These are phyloP conservation scores for Camelus bactrianus DNA, from an alignment of 2,113 vertebrate species.

Conservation along the genomic window DNA sequence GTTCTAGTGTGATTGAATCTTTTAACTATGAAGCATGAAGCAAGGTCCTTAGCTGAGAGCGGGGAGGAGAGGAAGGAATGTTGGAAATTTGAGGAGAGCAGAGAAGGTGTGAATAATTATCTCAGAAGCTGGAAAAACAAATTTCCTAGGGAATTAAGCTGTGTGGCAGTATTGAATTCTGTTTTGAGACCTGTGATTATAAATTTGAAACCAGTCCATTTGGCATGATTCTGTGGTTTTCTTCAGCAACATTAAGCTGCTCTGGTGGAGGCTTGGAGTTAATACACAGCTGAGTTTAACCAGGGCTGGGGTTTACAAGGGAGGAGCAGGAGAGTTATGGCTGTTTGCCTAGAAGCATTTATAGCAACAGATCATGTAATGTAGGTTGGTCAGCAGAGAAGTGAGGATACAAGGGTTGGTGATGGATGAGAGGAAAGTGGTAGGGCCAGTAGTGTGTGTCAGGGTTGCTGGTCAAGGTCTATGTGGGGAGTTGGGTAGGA, in stretches of 20 bases:
- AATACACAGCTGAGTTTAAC: not conserved
- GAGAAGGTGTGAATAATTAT: slow-evolving; percentile 60
- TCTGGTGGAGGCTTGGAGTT: not conserved
- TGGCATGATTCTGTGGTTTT: slow-evolving; percentile 27
- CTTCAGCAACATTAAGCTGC: slow-evolving; percentile 20
- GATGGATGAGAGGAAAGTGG: not conserved
- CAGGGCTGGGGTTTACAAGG: not conserved
- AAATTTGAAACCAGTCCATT: slow-evolving; percentile 37
- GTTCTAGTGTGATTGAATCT: not conserved
- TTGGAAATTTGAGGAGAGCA: slow-evolving; percentile 28
- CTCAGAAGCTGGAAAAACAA: slow-evolving; percentile 47
- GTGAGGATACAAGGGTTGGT: not conserved
- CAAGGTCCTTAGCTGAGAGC: slow-evolving; percentile 43
- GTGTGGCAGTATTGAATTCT: slow-evolving; percentile 41
- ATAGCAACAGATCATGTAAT: not conserved
- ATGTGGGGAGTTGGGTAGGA: not conserved
- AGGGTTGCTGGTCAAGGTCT: not conserved
- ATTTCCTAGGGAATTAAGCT: slow-evolving; percentile 38
- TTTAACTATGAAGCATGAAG: not conserved
- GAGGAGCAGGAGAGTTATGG: not conserved
- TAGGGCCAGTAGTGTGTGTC: not conserved
- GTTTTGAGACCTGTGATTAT: slow-evolving; percentile 34
- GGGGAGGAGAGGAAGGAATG: not conserved
- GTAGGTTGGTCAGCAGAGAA: not conserved
- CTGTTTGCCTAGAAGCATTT: not conserved